A percentile compares a stretch with the other conserved stretches of the same genome.
These are phyloP conservation scores for Dolichallabes microphthalmus DNA, from an alignment of 2,113 vertebrate species.

Conservation along the genomic window DNA sequence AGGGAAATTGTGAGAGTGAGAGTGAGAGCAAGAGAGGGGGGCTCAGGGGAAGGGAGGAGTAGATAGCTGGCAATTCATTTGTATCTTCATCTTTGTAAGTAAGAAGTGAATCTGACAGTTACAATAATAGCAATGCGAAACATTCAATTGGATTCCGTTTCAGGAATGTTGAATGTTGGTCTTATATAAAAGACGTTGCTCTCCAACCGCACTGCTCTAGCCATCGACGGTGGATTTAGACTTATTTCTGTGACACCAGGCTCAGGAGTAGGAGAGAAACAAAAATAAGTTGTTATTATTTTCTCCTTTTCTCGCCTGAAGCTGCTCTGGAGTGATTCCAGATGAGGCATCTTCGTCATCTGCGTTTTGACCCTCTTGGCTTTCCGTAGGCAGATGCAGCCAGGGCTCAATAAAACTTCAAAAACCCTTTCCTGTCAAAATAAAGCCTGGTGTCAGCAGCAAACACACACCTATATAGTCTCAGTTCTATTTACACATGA, in stretches of 20 bases:
- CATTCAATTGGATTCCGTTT: slow-evolving; percentile 73
- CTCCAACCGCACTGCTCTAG: not conserved
- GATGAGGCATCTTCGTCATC: slow-evolving; percentile 28
- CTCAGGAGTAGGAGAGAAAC: slow-evolving; percentile 28
- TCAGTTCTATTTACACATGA: not conserved
- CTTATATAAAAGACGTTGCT: not conserved
- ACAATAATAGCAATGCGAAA: slow-evolving; percentile 73
- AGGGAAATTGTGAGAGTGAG: slow-evolving; percentile 15
- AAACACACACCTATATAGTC: slow-evolving; percentile 31
- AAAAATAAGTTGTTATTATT: not conserved
- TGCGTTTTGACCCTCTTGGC: slow-evolving; percentile 26
- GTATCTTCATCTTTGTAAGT: slow-evolving; percentile 69
- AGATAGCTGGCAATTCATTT: slow-evolving; percentile 63
- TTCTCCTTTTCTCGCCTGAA: slow-evolving; percentile 13
- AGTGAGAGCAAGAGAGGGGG: slow-evolving; percentile 24
- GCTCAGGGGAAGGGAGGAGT: slow-evolving; percentile 45
- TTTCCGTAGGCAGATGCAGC: slow-evolving; percentile 34
- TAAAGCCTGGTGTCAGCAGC: slow-evolving; percentile 38
- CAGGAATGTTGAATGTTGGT: slow-evolving; percentile 43
- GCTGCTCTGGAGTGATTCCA: slow-evolving; percentile 34
- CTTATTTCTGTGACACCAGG: slow-evolving; percentile 26
- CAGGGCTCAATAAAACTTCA: slow-evolving; percentile 45
- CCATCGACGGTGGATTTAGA: not conserved
- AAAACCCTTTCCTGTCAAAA: slow-evolving; percentile 37
- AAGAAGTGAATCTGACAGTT: slow-evolving; percentile 74